Base-by-base conservation (phyloP, 2,113 vertebrate species). In the Cynoglossus semilaevis region DNA sequence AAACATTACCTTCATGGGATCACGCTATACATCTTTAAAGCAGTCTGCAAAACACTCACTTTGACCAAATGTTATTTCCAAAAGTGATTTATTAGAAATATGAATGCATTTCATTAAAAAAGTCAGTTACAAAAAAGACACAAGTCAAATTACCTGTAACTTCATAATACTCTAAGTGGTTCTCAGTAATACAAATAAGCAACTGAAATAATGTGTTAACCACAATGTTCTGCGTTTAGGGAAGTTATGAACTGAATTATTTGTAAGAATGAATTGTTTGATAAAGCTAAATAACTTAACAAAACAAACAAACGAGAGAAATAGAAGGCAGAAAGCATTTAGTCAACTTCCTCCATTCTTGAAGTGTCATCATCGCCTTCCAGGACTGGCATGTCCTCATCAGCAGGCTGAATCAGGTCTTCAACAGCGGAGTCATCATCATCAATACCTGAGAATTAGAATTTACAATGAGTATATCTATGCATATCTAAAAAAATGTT, bases 311-410 rank as follows among this genome's bases (percentile, higher is more conserved):
- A 40, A 8, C 65, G 64, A 62, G 65, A 52, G 64, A 37, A 8
- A 67, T 13, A 4, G 49, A 70, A 67, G 50, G 43, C 43, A 18
- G 17, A 53, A 57, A 58, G 50, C 12, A 11, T 71, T 91, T 84
- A 93, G 74, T 93, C 92, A 51, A 93, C 92, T 88, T 92, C 92
- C 75, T 93, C 92, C 92, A 93, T 93, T 76, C 92, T 87, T 55
- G 92, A 92, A 43, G 89, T 88, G 77, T 92, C 91, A 2, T 92
- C 92, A 10, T 93, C 91, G 17, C 90, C 92, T 67, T 93, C 92
- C 60, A 93, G 74, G 58, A 91, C 88, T 35, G 92, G 92, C 92
- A 93, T 93, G 16, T 93, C 92, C 44, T 93, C 92, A 42, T 91
- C 88, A 40, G 62, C 38, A 0, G 89, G 84, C 80, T 90, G 89